Conservation (phyloP, 2,888 invertebrate species). For the Drosophila paramelanica region DNA sequence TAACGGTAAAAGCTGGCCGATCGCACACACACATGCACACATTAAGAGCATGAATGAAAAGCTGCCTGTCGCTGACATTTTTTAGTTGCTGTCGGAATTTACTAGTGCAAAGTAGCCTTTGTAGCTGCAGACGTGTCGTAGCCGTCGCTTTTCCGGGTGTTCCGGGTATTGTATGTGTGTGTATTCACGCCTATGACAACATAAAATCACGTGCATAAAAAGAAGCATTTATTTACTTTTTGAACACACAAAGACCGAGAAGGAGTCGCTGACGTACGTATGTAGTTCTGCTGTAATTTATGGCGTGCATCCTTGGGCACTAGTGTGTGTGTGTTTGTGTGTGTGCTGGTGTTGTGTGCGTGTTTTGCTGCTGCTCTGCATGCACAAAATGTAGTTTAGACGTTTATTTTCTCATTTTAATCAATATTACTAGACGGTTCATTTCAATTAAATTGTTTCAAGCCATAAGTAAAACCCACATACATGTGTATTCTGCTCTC, state of each 20-base stretch:
- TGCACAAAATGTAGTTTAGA: conserved; percentile 53
- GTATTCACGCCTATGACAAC: conserved; percentile 54
- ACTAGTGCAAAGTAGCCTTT: conserved; percentile 68
- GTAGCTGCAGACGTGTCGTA: conserved; percentile 43
- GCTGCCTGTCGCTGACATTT: conserved; percentile 42
- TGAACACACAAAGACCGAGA: conserved; percentile 18
- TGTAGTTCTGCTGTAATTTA: conserved; percentile 46
- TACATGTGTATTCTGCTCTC: conserved; percentile 35
- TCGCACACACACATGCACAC: conserved; percentile 21
- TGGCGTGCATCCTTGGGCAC: conserved; percentile 46
- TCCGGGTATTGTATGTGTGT: conserved; percentile 25
- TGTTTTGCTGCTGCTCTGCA: conserved; percentile 58
- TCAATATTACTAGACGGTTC: conserved; percentile 65
- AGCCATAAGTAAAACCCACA: conserved; percentile 39
- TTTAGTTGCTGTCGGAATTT: conserved; percentile 73
- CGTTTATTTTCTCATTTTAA: conserved; percentile 60
- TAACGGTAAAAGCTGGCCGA: conserved; percentile 49
- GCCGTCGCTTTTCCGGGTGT: conserved; percentile 38
- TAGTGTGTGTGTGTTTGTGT: conserved; percentile 26
- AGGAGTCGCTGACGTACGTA: conserved; percentile 41
- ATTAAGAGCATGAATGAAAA: conserved; percentile 69
- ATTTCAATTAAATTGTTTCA: conserved; percentile 65
- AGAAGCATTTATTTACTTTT: conserved; percentile 66
- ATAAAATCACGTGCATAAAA: conserved; percentile 73
- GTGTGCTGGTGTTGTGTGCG: conserved; percentile 37